A percentile compares a stretch with the other conserved stretches of the same genome.
These are phyloP conservation scores for Zosterops pallidus DNA, from an alignment of 2,113 vertebrate species.

Conservation along the genomic window DNA sequence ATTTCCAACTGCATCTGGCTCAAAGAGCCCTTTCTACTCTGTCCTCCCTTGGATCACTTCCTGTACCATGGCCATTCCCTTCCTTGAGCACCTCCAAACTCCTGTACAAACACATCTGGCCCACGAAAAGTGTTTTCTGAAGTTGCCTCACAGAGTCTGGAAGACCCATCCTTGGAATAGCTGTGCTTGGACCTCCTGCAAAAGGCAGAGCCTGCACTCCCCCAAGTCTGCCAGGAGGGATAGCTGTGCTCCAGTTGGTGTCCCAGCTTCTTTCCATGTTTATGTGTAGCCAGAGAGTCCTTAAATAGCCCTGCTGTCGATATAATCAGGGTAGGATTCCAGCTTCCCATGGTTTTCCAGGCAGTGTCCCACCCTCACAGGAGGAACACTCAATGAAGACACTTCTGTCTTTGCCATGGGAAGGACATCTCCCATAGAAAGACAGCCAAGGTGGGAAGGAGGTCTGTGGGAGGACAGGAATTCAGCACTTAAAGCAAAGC, in stretches of 20 bases:
- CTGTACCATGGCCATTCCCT: background rate
- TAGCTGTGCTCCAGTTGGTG: background rate
- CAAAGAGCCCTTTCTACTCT: background rate
- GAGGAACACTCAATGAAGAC: accelerated
- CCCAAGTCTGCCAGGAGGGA: background rate
- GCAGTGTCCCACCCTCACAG: background rate
- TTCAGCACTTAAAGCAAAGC: background rate
- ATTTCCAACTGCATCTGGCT: background rate
- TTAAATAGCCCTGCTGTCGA: background rate
- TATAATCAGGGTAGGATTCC: background rate
- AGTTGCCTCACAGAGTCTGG: background rate
- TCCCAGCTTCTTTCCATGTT: background rate
- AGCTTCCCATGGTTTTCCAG: background rate
- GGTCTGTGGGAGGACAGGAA: background rate
- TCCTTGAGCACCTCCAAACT: background rate
- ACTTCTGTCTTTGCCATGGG: background rate
- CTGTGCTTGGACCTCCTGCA: background rate
- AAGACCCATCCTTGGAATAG: background rate
- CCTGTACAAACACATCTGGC: background rate
- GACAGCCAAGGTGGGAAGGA: background rate
- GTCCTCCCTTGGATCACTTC: background rate
- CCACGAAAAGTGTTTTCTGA: background rate
- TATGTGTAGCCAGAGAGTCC: background rate
- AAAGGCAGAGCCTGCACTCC: background rate
- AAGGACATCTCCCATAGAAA: background rate